Conservation (phyloP, 2,888 invertebrate genomes). For the Trichacis sp. region DNA sequence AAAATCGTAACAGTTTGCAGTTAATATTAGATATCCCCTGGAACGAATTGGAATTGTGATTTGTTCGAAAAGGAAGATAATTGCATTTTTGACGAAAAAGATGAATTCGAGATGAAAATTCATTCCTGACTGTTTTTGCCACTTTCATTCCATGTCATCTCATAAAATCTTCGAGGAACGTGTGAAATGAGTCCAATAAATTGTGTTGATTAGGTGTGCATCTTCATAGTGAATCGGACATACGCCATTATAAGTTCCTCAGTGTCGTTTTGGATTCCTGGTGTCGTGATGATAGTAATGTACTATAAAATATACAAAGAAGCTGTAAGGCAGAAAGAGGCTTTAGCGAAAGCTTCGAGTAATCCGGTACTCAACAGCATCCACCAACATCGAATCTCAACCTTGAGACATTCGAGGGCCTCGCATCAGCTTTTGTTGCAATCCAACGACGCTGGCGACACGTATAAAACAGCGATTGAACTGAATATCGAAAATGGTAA, state of each 20-base stretch:
- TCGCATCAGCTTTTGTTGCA: slow-evolving; percentile 62
- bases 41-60: no score
- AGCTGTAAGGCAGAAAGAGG: slow-evolving; percentile 85
- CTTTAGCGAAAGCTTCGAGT: slow-evolving; percentile 84
- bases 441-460: slow-evolving; percentile 56
- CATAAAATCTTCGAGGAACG: no score
- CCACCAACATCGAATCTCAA: slow-evolving; percentile 82
- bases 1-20: no score
- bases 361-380: slow-evolving; percentile 87
- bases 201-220: slow-evolving; percentile 72
- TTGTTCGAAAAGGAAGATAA: no score
- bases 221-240: slow-evolving; percentile 86
- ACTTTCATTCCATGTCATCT: no score
- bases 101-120: no score
- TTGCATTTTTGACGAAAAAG: no score
- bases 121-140: no score
- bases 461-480: slow-evolving; percentile 75
- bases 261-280: slow-evolving; percentile 94
- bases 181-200: slow-evolving; percentile 2
- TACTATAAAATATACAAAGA: slow-evolving; percentile 86
- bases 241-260: slow-evolving; percentile 90
- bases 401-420: slow-evolving; percentile 72
- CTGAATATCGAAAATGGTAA: slow-evolving; percentile 78
- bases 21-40: no score
- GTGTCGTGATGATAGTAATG: slow-evolving; percentile 91